phyloP scores from a whole-genome alignment of 2,797 vertebrate genomes.

The Myotis vivesi region DNA sequence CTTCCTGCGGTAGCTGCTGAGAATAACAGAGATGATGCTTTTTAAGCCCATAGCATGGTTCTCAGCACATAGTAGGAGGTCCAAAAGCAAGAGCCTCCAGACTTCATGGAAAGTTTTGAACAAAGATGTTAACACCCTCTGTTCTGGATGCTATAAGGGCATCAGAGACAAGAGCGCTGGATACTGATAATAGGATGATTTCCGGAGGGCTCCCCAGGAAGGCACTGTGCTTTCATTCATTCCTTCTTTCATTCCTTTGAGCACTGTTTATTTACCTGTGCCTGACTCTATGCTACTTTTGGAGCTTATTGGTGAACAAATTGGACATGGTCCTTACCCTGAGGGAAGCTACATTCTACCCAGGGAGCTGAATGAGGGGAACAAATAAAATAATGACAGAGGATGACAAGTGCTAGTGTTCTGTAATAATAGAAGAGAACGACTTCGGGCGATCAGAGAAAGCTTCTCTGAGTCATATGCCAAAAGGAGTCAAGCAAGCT shows the following conservation, averaged over 20 bases:
- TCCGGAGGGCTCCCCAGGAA: not conserved
- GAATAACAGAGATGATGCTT: too few relatives aligned
- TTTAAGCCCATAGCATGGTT: not conserved
- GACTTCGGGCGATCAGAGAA: not conserved
- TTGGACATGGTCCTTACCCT: not conserved
- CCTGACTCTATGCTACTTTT: not conserved
- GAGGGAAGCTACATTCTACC: not conserved
- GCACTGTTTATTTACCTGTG: not conserved
- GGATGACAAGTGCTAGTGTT: not conserved
- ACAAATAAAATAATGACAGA: not conserved
- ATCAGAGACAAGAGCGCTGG: not conserved
- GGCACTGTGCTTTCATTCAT: not conserved
- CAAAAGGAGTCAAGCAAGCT: not conserved
- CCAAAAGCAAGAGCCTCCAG: not conserved
- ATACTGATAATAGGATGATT: fast-evolving
- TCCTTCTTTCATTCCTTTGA: not conserved
- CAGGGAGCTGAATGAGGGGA: not conserved
- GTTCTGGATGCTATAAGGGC: not conserved
- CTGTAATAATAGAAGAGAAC: not conserved
- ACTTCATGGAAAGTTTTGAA: too few relatives aligned
- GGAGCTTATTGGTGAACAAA: not conserved
- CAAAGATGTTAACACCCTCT: not conserved
- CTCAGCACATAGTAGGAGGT: not conserved
- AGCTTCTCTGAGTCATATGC: not conserved
- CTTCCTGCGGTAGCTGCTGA: not conserved